Evolutionary conservation across 2,113 vertebrate species (phyloP), one percentile per base, ranked within the genome.

Genomic region (Emberiza fucata): DNA sequence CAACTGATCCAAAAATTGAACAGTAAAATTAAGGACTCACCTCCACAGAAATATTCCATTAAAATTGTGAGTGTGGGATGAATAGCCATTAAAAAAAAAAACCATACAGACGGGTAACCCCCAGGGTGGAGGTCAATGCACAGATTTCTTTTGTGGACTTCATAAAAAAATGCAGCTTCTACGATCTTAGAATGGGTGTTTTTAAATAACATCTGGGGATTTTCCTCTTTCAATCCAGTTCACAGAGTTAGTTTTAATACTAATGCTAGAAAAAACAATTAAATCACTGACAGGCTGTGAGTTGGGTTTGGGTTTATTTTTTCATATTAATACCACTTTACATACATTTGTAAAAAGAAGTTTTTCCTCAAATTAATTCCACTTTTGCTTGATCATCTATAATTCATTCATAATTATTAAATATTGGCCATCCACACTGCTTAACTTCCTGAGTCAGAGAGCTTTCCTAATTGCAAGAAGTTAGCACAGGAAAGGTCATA

Each of bases 381-480:
- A 42, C 42, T 87, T 88, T 66, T 48, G 31, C 50, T 65, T 64
- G 40, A 42, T 29, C 13, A 29, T 60, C 75, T 64, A 5, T 40
- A 88, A 95, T 77, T 95, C 56, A 57, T 86, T 53, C 23, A 15
- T 24, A 69, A 61, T 69, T 35, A 31, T 33, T 79, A 90, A 90
- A 44, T 18, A 81, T 2, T 70, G 47, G 47, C 79, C 90, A 91
- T 92, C 76, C 51, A 86, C 51, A 57, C 40, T 47, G 39, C 59
- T 93, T 64, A 79, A 82, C 70, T 95, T 88, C 37, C 59, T 20
- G 77, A 94, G 53, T 94, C 93, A 87, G 47, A 51, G 0, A 91
- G 91, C 65, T 94, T 95, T 94, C 79, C 70, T 91, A 93, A 96
- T 91, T 92, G 92, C 88, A 75, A 95, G 86, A 83, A 89, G 57